Base-by-base conservation (phyloP, 2,888 invertebrate species). In the Pterostichus niger region DNA sequence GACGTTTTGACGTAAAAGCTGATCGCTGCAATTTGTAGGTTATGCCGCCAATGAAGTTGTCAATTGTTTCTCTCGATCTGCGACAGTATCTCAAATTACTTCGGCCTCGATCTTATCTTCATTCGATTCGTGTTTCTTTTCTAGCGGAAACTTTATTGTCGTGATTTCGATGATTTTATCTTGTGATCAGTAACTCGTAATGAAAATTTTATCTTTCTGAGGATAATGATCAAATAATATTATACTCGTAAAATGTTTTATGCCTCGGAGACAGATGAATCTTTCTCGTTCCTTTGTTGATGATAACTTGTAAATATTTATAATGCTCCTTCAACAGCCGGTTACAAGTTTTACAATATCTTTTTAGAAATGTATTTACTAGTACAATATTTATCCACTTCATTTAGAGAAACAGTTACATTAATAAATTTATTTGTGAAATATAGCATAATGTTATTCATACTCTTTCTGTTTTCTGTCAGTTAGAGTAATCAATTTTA, bases 1-100 rank as follows among this genome's bases (percentile, higher is more conserved):
- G 83, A 77, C 83, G 56, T 64, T 64, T 83, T 83, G 77, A 77
- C 82, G 56, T 82, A 75, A 82, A 82, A 13, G 82, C 82, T 68
- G 77, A 83, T 77, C 61, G 52, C 83, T 31, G 77, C 83, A 83
- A 64, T 83, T 83, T 83, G 68, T 83, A 77, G 61, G 35, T 54
- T 73, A 59, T 76, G 61, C 64, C 76, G 76, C 56, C 82, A 64
- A 83, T 68, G 77, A 83, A 83, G 17, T 76, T 83, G 77, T 82
- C 82, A 82, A 61, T 77, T 64, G 77, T 83, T 77, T 76, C 68
- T 71, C 40, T 71, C 68, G 13, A 71, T 44, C 68, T 59, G 17
- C 75, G 75, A 75, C 75, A 24, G 49, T 75, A 75, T 75, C 75
- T 75, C 52, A 75, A 75, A 75, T 75, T 75, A 75, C 75, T 49